A percentile compares a stretch with the other conserved stretches of the same genome.
Conservation (phyloP, 1,140 invertebrate genomes). For the Nebria ingens region DNA sequence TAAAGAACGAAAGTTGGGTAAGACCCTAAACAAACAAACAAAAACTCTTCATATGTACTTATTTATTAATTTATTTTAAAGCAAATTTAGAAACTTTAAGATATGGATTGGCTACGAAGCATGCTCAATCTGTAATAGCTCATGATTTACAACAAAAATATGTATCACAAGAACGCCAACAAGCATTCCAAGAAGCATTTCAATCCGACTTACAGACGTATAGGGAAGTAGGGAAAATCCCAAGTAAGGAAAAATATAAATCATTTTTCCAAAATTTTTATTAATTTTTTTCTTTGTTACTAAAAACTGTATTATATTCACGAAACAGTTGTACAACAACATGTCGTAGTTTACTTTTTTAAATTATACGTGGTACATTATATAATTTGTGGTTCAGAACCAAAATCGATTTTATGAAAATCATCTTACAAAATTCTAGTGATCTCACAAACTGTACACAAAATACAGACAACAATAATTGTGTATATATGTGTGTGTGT, state of each 20-base stretch:
- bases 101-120: conserved; percentile 45
- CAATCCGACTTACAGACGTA: conserved; percentile 52
- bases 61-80: too few relatives aligned
- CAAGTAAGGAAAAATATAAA: conserved; percentile 36
- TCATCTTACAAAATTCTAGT: conserved; percentile 11
- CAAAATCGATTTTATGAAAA: conserved; percentile 11
- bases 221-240: conserved; percentile 49
- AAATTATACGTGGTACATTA: not conserved
- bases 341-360: conserved; percentile 15
- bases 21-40: conserved; percentile 14
- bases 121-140: conserved; percentile 43
- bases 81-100: conserved; percentile 23
- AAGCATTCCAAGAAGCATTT: conserved; percentile 57
- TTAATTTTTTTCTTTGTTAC: conserved; percentile 14
- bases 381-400: conserved; percentile 5
- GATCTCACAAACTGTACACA: conserved; percentile 1
- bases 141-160: conserved; percentile 44
- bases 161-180: conserved; percentile 49
- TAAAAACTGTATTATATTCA: conserved; percentile 13
- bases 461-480: not conserved
- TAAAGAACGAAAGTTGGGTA: conserved; percentile 53
- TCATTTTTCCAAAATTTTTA: not conserved
- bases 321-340: conserved; percentile 12
- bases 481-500: not conserved
- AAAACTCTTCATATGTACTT: conserved; percentile 7